These are phyloP conservation scores for Malaclemys terrapin DNA, from an alignment of 2,113 vertebrate species.

Conservation along the genomic window DNA sequence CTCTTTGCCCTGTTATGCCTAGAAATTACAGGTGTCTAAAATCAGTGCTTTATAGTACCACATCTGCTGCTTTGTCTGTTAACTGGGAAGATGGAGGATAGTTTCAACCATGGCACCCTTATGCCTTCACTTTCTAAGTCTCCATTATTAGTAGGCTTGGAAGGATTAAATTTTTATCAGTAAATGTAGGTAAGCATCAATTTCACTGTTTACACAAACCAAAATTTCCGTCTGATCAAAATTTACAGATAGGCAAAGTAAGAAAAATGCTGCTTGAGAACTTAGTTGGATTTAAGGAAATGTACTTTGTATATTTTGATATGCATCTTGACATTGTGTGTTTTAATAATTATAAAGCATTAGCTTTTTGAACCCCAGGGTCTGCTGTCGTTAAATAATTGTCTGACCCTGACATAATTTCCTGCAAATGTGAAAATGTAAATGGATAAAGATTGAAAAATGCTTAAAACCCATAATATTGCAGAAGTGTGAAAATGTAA, in stretches of 20 bases:
- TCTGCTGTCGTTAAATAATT: background rate
- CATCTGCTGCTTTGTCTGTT: background rate
- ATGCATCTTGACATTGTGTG: background rate
- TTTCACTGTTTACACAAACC: background rate
- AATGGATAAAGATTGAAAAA: background rate
- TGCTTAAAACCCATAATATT: background rate
- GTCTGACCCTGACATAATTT: background rate
- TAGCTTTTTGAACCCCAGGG: background rate
- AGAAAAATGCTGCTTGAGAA: background rate
- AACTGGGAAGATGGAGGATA: background rate
- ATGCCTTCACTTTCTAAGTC: fast-evolving
- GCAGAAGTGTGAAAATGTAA: background rate
- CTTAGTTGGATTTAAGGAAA: background rate
- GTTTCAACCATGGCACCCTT: background rate
- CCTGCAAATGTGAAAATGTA: background rate
- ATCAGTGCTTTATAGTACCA: background rate
- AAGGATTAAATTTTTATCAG: background rate
- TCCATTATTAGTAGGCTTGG: background rate
- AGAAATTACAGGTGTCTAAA: background rate
- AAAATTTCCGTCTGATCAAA: background rate
- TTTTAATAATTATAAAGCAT: background rate
- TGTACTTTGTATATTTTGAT: background rate
- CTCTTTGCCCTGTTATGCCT: background rate
- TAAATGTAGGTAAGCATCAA: background rate
- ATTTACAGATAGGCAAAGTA: background rate